Base-by-base conservation (phyloP, 2,113 vertebrate species). In the Entelurus aequoreus region DNA sequence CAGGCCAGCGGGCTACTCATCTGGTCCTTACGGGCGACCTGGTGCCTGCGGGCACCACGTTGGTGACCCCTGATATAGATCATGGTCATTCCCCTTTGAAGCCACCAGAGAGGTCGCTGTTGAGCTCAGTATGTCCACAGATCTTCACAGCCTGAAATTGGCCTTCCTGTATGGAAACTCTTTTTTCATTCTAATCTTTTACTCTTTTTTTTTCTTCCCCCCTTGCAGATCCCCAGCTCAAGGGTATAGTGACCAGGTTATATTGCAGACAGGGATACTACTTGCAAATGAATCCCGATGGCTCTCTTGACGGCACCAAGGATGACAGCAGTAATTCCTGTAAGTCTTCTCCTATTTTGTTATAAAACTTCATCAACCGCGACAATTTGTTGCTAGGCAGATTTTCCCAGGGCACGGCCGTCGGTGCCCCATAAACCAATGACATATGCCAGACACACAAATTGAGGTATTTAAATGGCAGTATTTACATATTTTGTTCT, bases 191-290 rank as follows among this genome's bases (percentile, higher is more conserved):
- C 40, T 21, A 12, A 57, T 44, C n/a, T 3, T 57, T 51, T 10
- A 21, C 52, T 19, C 28, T 63, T 19, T 50, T 60, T 28, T 69
- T 13, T 62, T 4, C 38, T n/a, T 15, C 62, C 76, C 87, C 88
- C 91, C 78, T 90, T 93, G 83, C 94, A 99, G 97, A 99, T 96
- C 96, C 97, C 93, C 97, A 99, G 93, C 97, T 99, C 94, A 99
- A 99, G 96, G 97, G 97, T 86, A 99, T 99, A 97, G 97, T 99
- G 93, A 99, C 97, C 94, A 97, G 97, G 94, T 96, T 99, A 94
- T 99, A 98, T 91, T 98, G 97, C 96, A 98, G 97, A 94, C 97
- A 99, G 94, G 97, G 96, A 88, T 99, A 95, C 94, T 99, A 98
- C 96, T 97, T 99, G 96, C 97, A 99, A 92, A 99, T 99, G 95